Conservation (phyloP, 2,797 vertebrate species). For the Malacoctenus gilli region DNA sequence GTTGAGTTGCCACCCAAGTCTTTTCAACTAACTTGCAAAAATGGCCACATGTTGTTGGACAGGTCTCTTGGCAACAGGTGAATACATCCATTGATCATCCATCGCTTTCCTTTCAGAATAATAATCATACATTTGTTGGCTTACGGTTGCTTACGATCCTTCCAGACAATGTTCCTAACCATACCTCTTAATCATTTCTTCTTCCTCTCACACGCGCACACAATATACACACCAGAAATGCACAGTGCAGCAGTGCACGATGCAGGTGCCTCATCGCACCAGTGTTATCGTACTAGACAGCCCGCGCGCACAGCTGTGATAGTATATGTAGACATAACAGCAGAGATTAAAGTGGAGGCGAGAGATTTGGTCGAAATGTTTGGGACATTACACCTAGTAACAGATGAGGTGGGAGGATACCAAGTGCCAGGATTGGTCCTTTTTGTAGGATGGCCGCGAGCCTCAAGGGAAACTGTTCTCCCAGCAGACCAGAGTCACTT, state of each 20-base stretch:
- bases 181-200: not conserved
- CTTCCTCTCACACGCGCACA: not conserved
- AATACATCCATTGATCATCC: too few species aligned
- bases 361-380: conserved; percentile 31
- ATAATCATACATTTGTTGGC: too few species aligned
- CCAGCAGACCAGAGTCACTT: conserved; percentile 13
- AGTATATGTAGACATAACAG: conserved; percentile 62
- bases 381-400: conserved; percentile 26
- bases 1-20: too few species aligned
- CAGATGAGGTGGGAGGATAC: conserved; percentile 26
- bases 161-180: not conserved
- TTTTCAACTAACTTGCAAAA: too few species aligned
- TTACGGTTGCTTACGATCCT: too few species aligned
- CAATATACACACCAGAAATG: not conserved
- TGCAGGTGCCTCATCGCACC: conserved; percentile 41
- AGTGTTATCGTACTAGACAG: conserved; percentile 47
- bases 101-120: too few species aligned
- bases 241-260: conserved; percentile 17
- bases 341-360: conserved; percentile 59
- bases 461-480: conserved; percentile 27
- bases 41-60: too few species aligned
- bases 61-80: too few species aligned
- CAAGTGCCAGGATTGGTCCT: conserved; percentile 35
- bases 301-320: conserved; percentile 59
- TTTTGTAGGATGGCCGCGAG: conserved; percentile 28